Conservation (phyloP, 53 echinoderm and acorn worm species). For the Stichopus horrens region DNA sequence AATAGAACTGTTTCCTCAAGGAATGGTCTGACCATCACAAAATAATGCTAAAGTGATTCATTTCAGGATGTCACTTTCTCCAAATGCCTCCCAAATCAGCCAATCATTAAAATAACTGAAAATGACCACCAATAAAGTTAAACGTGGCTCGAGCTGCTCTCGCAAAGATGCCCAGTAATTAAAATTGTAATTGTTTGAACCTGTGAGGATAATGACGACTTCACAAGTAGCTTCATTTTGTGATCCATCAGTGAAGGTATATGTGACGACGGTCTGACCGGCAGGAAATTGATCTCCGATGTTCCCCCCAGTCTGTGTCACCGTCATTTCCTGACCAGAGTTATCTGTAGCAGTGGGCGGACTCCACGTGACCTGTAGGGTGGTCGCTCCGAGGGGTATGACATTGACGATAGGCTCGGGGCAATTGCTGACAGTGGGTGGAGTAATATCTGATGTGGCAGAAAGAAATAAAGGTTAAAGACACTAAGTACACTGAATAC, state of each 20-base stretch:
- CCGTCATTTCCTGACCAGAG: slow-evolving; percentile 49
- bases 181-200: neutral
- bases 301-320: neutral
- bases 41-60: no score
- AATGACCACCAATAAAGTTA: no score
- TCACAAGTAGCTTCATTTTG: neutral
- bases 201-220: neutral
- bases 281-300: neutral
- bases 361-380: slow-evolving; percentile 45
- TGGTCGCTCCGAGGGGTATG: slow-evolving; percentile 1
- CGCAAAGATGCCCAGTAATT: neutral
- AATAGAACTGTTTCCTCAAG: no score
- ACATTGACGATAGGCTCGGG: neutral
- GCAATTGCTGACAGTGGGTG: slow-evolving; percentile 25
- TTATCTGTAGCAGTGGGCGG: slow-evolving; percentile 61
- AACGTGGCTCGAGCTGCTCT: neutral
- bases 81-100: no score
- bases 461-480: neutral
- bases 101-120: no score
- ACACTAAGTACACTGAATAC: neutral
- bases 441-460: neutral
- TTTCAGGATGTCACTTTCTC: no score
- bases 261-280: neutral
- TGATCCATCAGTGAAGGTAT: neutral
- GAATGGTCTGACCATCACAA: no score